Evolutionary conservation across 2,113 vertebrate species (phyloP).

Genomic region (Papio anubis): DNA sequence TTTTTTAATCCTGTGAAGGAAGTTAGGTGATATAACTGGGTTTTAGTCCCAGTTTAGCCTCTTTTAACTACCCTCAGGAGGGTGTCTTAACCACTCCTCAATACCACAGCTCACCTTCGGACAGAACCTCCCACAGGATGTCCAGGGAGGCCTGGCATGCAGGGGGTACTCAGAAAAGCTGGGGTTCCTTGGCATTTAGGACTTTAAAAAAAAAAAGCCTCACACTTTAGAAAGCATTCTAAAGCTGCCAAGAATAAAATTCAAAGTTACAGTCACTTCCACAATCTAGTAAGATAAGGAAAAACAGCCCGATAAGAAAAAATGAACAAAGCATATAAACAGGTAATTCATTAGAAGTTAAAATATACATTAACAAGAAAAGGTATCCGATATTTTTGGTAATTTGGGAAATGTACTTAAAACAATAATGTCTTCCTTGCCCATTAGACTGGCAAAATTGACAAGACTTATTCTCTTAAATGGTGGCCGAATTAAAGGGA

Average conservation of each 20-base stretch:
- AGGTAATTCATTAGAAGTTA: background rate
- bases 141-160: background rate
- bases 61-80: background rate
- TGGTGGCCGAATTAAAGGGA: background rate
- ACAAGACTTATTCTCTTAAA: background rate
- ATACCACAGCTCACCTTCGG: background rate
- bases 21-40: background rate
- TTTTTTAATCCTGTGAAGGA: background rate
- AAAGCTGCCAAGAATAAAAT: background rate
- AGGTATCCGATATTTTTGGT: slow-evolving; percentile 25
- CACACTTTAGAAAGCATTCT: background rate
- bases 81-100: background rate
- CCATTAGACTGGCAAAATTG: background rate
- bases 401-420: background rate
- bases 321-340: background rate
- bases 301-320: background rate
- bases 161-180: background rate
- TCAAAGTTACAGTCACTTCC: background rate
- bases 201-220: background rate
- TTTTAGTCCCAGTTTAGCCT: background rate
- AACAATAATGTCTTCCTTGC: background rate
- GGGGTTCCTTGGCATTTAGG: background rate
- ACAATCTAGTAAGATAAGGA: background rate
- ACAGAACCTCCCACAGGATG: background rate
- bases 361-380: background rate